Evolutionary conservation across 2,797 vertebrate genomes (phyloP).

Genomic region (Lepus oiostolus): DNA sequence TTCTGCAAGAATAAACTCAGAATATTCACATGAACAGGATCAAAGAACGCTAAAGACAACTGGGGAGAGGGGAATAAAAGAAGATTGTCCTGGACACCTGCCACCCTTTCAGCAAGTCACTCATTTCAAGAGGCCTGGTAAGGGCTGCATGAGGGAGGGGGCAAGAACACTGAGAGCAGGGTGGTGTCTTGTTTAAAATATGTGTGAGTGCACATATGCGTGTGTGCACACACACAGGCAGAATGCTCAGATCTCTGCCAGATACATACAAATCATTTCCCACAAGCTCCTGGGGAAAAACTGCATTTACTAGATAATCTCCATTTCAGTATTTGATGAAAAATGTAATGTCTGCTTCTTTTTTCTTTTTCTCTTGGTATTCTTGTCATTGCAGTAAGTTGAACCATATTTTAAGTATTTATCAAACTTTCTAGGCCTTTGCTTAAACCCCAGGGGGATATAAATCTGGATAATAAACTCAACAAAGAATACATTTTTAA

Average conservation of each 20-base stretch:
- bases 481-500: constrained; percentile 66
- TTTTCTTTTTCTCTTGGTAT: neutral
- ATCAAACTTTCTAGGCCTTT: constrained; percentile 66
- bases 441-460: constrained; percentile 54
- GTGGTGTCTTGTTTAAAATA: constrained; percentile 24
- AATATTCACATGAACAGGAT: neutral
- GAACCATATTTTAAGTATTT: constrained; percentile 67
- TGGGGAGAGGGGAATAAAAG: neutral
- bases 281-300: neutral
- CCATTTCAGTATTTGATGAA: constrained; percentile 73
- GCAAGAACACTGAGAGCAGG: neutral
- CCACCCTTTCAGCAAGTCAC: neutral
- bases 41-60: neutral
- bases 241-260: neutral
- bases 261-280: constrained; percentile 50
- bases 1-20: neutral
- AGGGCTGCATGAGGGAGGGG: neutral
- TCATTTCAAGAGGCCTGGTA: neutral
- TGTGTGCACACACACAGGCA: neutral
- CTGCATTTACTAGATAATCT: constrained; percentile 59
- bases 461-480: constrained; percentile 68
- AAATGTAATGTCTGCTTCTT: constrained; percentile 40
- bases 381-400: constrained; percentile 40
- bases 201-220: neutral
- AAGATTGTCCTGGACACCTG: neutral